phyloP scores from a whole-genome alignment of 2,113 vertebrate genomes.

The Podarcis cretensis region DNA sequence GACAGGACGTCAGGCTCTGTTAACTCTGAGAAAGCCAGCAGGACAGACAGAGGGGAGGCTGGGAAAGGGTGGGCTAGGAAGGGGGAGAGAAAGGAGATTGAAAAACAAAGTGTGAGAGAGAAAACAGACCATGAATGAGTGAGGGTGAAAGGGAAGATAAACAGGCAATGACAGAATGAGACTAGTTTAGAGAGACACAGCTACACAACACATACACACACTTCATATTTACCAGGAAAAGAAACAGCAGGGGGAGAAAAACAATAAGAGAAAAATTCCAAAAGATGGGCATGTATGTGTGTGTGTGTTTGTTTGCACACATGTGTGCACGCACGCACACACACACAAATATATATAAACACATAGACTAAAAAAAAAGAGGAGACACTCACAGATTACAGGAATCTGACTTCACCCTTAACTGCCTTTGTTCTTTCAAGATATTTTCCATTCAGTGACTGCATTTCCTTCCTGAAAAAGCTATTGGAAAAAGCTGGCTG shows the following conservation, averaged over 20 bases:
- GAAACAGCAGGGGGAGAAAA: not conserved
- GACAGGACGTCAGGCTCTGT: constrained; percentile 51
- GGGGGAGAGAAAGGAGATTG: constrained; percentile 22
- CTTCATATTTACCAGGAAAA: not conserved
- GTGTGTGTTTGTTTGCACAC: not conserved
- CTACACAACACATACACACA: not conserved
- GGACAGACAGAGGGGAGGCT: constrained; percentile 47
- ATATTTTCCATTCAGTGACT: constrained; percentile 73
- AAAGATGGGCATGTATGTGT: not conserved
- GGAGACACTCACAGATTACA: constrained; percentile 52
- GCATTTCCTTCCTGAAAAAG: constrained; percentile 74
- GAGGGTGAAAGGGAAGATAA: constrained; percentile 32
- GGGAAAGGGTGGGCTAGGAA: constrained; percentile 21
- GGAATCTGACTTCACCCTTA: constrained; percentile 72
- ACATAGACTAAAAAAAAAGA: not conserved
- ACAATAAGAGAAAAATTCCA: not conserved
- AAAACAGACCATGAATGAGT: constrained; percentile 20
- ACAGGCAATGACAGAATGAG: not conserved
- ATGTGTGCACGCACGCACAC: not conserved
- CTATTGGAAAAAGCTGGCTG: constrained; percentile 65
- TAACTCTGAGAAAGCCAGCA: constrained; percentile 49
- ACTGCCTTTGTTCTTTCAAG: constrained; percentile 70
- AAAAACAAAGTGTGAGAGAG: constrained; percentile 13
- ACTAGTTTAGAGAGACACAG: constrained; percentile 4
- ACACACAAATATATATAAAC: not conserved